phyloP scores from a whole-genome alignment of 2,113 vertebrate genomes.

The Danio rerio region DNA sequence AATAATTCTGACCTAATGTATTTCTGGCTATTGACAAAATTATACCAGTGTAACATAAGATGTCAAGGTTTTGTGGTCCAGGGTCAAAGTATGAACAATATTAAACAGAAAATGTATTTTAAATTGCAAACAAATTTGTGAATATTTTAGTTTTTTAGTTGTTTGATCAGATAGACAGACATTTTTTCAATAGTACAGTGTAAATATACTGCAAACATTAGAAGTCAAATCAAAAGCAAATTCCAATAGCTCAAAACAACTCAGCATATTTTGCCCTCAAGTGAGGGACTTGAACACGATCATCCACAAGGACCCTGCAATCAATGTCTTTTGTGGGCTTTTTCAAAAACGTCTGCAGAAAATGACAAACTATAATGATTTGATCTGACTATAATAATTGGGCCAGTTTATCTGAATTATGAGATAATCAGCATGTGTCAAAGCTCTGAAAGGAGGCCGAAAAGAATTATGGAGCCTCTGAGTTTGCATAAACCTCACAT shows the following conservation, averaged over 20 bases:
- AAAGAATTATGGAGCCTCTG: constrained; percentile 26
- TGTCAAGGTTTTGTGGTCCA: too few species aligned
- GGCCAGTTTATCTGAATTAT: background rate
- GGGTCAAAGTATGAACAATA: too few species aligned
- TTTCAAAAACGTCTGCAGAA: background rate
- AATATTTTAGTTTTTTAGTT: too few species aligned
- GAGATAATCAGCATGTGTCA: constrained; percentile 17
- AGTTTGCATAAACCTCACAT: constrained; percentile 3
- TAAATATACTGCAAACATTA: background rate
- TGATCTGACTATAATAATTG: background rate
- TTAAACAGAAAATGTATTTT: too few species aligned
- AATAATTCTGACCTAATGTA: too few species aligned
- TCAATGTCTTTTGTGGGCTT: background rate
- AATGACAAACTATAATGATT: constrained; percentile 20
- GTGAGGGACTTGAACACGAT: background rate
- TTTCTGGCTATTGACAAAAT: too few species aligned
- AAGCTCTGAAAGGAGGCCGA: constrained; percentile 35
- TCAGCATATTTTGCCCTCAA: background rate
- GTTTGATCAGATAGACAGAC: too few species aligned
- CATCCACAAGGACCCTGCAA: background rate
- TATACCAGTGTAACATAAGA: too few species aligned
- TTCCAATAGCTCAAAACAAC: background rate
- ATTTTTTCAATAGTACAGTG: too few species aligned
- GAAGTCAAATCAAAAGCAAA: background rate
- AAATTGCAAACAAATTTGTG: too few species aligned